phyloP scores from a whole-genome alignment of 2,888 invertebrate genomes.

The Trichogramma evanescens region DNA sequence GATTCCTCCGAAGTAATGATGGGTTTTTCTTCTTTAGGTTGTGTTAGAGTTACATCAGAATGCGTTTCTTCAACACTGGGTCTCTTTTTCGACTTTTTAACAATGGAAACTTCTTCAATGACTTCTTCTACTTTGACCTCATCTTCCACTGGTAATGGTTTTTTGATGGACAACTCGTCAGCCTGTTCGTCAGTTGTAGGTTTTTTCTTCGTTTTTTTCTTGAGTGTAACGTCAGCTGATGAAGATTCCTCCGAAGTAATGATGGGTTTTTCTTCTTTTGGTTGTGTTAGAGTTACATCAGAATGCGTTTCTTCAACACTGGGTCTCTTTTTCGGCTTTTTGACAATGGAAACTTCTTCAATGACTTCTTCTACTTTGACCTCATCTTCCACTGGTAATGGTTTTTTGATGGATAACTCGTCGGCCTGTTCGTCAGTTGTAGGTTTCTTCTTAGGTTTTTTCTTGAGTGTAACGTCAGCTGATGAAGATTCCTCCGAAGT shows the following conservation, averaged over 20 bases:
- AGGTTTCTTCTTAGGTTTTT: slow-evolving; percentile 29
- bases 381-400: slow-evolving; percentile 27
- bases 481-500: slow-evolving; percentile 30
- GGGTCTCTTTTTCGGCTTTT: slow-evolving; percentile 29
- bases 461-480: slow-evolving; percentile 32
- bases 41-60: slow-evolving; percentile 47
- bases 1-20: slow-evolving; percentile 25
- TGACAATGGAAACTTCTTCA: slow-evolving; percentile 32
- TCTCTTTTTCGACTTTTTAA: slow-evolving; percentile 30
- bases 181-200: slow-evolving; percentile 27
- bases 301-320: slow-evolving; percentile 44
- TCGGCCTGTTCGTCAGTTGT: slow-evolving; percentile 44
- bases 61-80: slow-evolving; percentile 41
- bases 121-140: slow-evolving; percentile 30
- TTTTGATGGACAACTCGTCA: slow-evolving; percentile 31
- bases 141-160: slow-evolving; percentile 25
- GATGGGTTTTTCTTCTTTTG: slow-evolving; percentile 13
- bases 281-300: slow-evolving; percentile 46
- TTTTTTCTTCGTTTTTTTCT: slow-evolving; percentile 31
- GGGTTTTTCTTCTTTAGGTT: slow-evolving; percentile 37
- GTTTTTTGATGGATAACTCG: slow-evolving; percentile 46
- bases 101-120: slow-evolving; percentile 32
- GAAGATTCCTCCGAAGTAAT: slow-evolving; percentile 40
- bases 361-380: slow-evolving; percentile 32
- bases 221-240: slow-evolving; percentile 24